These are phyloP conservation scores for Eilema sororculum DNA, from an alignment of 2,888 invertebrate genomes.

Conservation along the genomic window DNA sequence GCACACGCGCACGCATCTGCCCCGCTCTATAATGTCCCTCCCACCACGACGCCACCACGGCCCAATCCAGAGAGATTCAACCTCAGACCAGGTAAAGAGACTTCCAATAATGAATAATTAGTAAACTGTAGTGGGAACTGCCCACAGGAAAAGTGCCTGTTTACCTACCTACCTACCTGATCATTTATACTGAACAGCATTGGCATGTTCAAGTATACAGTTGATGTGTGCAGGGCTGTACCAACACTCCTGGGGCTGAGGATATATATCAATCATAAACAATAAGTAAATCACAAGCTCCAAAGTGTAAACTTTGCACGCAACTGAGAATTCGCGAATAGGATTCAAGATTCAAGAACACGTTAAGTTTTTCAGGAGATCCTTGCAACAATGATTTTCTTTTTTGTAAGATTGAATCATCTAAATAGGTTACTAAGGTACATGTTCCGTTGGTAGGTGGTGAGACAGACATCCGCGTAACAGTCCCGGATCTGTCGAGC, in stretches of 20 bases:
- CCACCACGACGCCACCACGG: constrained; percentile 43
- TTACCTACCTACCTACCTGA: neutral
- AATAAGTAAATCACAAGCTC: too few species aligned
- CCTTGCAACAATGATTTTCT: too few species aligned
- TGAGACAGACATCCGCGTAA: constrained; percentile 64
- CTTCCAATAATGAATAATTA: neutral
- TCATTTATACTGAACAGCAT: neutral
- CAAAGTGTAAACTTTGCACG: too few species aligned
- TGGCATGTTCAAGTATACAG: too few species aligned
- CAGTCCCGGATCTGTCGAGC: constrained; percentile 54
- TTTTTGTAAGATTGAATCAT: too few species aligned
- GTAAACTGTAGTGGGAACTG: neutral
- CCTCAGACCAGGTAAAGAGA: constrained; percentile 40
- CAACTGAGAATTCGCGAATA: too few species aligned
- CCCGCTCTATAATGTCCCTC: constrained; percentile 31
- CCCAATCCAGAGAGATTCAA: constrained; percentile 61
- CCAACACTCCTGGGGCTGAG: too few species aligned
- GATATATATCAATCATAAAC: too few species aligned
- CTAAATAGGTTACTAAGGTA: neutral
- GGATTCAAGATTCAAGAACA: too few species aligned
- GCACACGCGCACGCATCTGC: constrained; percentile 64
- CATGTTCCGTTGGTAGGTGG: constrained; percentile 62
- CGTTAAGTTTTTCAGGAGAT: too few species aligned
- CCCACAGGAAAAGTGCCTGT: too few species aligned
- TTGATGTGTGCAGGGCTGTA: neutral